Percentiles rank a stretch among this genome's conserved stretches.
These are phyloP conservation scores for Oegoconia quadripuncta DNA, from an alignment of 2,888 invertebrate species.

Conservation along the genomic window DNA sequence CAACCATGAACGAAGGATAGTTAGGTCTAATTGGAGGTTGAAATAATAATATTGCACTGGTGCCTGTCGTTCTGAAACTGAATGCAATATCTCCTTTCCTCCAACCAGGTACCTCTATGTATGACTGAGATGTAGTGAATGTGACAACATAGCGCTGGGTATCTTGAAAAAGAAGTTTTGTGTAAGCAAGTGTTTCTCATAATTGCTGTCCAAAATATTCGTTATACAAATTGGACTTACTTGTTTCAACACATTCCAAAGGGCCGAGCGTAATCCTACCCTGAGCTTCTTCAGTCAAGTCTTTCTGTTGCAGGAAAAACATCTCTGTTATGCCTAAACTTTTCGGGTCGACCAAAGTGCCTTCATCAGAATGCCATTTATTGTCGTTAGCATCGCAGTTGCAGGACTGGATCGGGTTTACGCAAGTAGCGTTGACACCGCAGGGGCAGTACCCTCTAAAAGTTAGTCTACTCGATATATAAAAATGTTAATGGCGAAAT, in stretches of 20 bases:
- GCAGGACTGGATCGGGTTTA: slow-evolving; percentile 89
- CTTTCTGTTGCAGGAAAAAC: slow-evolving; percentile 92
- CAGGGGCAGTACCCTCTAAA: slow-evolving; percentile 86
- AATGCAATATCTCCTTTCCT: slow-evolving; percentile 94
- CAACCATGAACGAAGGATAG: slow-evolving; percentile 95
- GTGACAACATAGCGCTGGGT: slow-evolving; percentile 96
- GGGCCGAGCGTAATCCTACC: slow-evolving; percentile 94
- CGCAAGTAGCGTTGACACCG: slow-evolving; percentile 89
- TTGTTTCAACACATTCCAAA: slow-evolving; percentile 95
- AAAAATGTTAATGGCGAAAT: slow-evolving; percentile 6
- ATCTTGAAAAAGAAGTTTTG: slow-evolving; percentile 77
- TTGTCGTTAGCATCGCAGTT: slow-evolving; percentile 94
- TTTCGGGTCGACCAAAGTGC: slow-evolving; percentile 87
- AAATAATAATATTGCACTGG: slow-evolving; percentile 92
- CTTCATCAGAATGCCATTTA: slow-evolving; percentile 94
- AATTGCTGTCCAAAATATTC: no score
- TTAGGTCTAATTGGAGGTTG: slow-evolving; percentile 94
- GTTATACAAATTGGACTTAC: slow-evolving; percentile 76
- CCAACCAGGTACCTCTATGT: slow-evolving; percentile 96
- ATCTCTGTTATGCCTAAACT: slow-evolving; percentile 94
- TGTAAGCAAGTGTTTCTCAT: background rate
- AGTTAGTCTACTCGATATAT: slow-evolving; percentile 25
- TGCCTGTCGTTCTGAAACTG: slow-evolving; percentile 94
- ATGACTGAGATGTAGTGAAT: slow-evolving; percentile 94
- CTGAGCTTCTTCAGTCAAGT: slow-evolving; percentile 89